Conservation (phyloP, 2,888 invertebrate species). For the Lobophora halterata region DNA sequence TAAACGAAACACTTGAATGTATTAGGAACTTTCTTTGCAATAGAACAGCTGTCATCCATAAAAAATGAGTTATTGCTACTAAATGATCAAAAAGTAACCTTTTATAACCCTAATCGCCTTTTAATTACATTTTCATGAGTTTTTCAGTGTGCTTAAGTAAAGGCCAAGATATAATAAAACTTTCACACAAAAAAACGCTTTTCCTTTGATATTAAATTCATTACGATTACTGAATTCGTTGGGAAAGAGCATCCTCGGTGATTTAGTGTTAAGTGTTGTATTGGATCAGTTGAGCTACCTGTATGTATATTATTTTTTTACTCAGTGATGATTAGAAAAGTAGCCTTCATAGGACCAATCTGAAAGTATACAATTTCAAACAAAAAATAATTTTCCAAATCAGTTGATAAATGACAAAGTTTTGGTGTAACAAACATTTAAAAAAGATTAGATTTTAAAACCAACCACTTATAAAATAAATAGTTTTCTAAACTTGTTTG, state of each 20-base stretch:
- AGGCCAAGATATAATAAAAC: slow-evolving; percentile 3
- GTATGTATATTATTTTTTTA: no score
- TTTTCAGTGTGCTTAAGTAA: slow-evolving; percentile 12
- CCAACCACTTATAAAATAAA: no score
- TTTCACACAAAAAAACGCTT: neutral
- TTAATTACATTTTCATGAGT: slow-evolving; percentile 24
- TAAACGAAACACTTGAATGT: neutral
- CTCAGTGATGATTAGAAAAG: no score
- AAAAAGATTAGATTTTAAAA: no score
- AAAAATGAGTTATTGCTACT: slow-evolving; percentile 15
- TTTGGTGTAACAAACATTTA: no score
- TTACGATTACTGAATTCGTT: neutral
- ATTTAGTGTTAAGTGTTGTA: no score
- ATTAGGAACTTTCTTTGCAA: neutral
- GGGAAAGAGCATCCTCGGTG: no score
- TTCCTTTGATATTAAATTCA: neutral
- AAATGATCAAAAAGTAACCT: slow-evolving; percentile 14
- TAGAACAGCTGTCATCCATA: slow-evolving; percentile 11
- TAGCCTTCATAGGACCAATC: no score
- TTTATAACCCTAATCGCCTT: slow-evolving; percentile 20
- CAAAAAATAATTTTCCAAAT: no score
- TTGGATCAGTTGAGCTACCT: neutral
- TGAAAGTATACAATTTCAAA: no score
- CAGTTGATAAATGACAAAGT: no score
- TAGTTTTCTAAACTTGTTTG: no score